phyloP scores from a whole-genome alignment of 2,888 invertebrate genomes.

The Hetaerina titia region DNA sequence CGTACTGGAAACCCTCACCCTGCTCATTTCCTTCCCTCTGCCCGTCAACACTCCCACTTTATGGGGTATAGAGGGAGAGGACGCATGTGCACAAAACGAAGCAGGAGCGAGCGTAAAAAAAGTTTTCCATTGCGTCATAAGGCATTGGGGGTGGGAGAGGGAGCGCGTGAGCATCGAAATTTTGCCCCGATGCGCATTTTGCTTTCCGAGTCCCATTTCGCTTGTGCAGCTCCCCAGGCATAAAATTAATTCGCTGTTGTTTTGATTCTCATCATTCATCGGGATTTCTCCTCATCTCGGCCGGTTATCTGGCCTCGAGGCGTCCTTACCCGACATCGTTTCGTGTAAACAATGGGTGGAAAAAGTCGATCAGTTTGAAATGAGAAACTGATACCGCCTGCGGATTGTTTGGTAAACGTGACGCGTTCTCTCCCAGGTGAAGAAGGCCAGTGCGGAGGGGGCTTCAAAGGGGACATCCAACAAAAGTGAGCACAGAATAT shows the following conservation, averaged over 20 bases:
- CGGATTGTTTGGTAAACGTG: not conserved
- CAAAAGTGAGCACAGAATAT: not conserved
- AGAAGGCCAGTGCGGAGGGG: not conserved
- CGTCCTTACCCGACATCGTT: not conserved
- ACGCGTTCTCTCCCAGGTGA: not conserved
- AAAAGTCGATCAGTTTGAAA: conserved; percentile 21
- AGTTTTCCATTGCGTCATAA: conserved; percentile 41
- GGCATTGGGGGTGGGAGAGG: not conserved
- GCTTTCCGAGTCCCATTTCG: not conserved
- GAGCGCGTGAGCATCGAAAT: conserved; percentile 25
- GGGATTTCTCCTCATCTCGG: not conserved
- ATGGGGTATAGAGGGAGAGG: not conserved
- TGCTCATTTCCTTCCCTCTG: not conserved
- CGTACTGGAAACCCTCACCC: not conserved
- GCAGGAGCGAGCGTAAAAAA: conserved; percentile 18
- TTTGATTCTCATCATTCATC: not conserved
- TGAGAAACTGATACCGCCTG: not conserved
- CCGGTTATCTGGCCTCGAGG: not conserved
- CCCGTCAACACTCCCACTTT: conserved; percentile 25
- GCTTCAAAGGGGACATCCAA: not conserved
- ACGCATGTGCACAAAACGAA: not conserved
- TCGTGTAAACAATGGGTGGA: not conserved
- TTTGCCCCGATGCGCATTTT: conserved; percentile 13
- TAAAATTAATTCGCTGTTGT: not conserved
- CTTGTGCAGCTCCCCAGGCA: not conserved